phyloP scores from a whole-genome alignment of 92 coral and sea anemone species.

The Hydrozoanthus gracilis region DNA sequence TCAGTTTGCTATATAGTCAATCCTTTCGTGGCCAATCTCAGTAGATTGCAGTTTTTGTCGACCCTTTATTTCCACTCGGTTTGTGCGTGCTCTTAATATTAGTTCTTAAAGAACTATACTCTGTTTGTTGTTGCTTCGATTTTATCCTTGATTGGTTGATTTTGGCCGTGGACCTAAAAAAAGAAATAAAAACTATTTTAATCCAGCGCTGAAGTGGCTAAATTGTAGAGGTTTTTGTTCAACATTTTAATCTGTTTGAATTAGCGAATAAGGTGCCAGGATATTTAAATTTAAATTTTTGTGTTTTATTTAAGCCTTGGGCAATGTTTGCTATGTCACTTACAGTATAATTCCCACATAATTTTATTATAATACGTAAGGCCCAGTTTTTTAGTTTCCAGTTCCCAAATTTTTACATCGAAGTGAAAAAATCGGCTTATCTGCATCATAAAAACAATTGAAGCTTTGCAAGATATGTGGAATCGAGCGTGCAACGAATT shows the following conservation, averaged over 20 bases:
- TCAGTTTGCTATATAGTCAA: background rate
- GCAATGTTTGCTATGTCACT: constrained; percentile 52
- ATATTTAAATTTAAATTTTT: constrained; percentile 68
- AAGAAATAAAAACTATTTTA: constrained; percentile 4
- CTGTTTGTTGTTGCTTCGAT: constrained; percentile 13
- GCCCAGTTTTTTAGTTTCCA: constrained; percentile 15
- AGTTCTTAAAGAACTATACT: background rate
- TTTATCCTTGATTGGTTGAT: constrained; percentile 39
- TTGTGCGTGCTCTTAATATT: background rate
- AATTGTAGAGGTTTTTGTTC: background rate
- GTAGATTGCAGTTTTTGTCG: background rate
- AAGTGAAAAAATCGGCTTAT: background rate
- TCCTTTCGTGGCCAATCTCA: constrained; percentile 14
- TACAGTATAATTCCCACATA: constrained; percentile 52
- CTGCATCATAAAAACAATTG: background rate
- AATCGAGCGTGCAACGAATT: constrained; percentile 20
- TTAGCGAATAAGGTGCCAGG: constrained; percentile 64
- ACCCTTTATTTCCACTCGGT: background rate
- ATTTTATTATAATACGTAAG: constrained; percentile 55
- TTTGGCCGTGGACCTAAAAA: constrained; percentile 32
- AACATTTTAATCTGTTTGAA: constrained; percentile 51
- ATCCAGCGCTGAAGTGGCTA: background rate
- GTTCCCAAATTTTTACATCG: background rate
- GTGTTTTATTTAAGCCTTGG: constrained; percentile 58
- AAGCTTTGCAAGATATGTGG: constrained; percentile 29